Percentiles rank a stretch among this genome's conserved stretches.
phyloP scores from a whole-genome alignment of 2,888 invertebrate species.

The Luperina nickerlii region DNA sequence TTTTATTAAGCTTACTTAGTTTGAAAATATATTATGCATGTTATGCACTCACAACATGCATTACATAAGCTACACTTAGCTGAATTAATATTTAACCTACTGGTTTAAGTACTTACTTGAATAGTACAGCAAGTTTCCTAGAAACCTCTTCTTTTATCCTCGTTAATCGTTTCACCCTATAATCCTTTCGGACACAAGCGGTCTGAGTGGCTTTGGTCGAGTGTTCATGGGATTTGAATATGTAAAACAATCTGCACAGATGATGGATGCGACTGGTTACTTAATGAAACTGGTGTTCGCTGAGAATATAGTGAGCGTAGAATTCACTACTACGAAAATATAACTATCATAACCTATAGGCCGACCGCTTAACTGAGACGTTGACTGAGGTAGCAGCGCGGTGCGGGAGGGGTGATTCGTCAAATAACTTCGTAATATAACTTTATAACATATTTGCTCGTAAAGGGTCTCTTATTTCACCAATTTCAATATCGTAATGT shows the following conservation, averaged over 20 bases:
- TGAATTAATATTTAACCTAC: neutral
- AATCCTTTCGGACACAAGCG: neutral
- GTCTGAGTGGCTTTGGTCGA: slow-evolving; percentile 1
- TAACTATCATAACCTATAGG: neutral
- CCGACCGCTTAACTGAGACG: too few species aligned
- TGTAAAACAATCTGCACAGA: slow-evolving; percentile 5
- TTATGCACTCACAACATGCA: neutral
- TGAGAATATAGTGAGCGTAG: neutral
- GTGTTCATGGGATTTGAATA: slow-evolving; percentile 9
- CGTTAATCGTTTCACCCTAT: neutral
- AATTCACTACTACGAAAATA: neutral
- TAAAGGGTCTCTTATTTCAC: too few species aligned
- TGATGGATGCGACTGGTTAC: neutral
- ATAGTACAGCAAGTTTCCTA: neutral
- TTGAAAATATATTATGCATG: neutral
- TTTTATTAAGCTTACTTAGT: too few species aligned
- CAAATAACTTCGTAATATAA: too few species aligned
- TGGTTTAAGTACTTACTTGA: neutral
- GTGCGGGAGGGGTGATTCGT: too few species aligned
- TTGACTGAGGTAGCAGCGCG: too few species aligned
- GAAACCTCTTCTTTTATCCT: neutral
- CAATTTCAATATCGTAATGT: too few species aligned
- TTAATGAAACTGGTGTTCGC: neutral
- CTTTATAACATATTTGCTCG: too few species aligned
- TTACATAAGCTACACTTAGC: neutral